Percentiles rank a stretch among this genome's conserved stretches.
These are phyloP conservation scores for Pteropus rufus DNA, from an alignment of 2,797 vertebrate species.

Conservation along the genomic window DNA sequence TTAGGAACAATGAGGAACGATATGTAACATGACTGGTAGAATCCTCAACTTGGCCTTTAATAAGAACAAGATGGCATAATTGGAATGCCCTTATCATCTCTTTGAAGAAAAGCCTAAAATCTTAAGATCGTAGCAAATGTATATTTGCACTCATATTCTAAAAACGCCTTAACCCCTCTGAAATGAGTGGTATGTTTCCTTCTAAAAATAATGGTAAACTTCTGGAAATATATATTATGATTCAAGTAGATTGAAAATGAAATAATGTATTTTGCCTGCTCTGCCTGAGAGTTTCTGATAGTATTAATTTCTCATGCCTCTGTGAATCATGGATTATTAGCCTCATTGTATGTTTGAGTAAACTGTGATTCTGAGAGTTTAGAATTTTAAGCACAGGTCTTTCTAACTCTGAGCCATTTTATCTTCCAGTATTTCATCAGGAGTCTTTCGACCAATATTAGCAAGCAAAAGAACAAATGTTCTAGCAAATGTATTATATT, in stretches of 20 bases:
- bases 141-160: neutral
- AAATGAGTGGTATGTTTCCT: neutral
- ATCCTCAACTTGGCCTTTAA: neutral
- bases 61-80: neutral
- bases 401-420: neutral
- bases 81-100: neutral
- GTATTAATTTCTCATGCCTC: constrained; percentile 6
- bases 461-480: neutral
- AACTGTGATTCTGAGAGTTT: neutral
- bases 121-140: neutral
- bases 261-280: neutral
- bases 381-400: neutral
- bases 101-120: neutral
- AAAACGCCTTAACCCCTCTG: neutral
- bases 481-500: constrained; percentile 29
- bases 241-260: neutral
- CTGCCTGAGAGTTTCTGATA: neutral
- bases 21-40: neutral
- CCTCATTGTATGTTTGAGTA: neutral
- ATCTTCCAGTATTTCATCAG: neutral
- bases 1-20: neutral
- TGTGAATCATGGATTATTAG: neutral
- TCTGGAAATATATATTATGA: neutral
- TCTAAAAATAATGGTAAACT: neutral
- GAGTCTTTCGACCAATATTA: neutral